Evolutionary conservation across 2,113 vertebrate genomes (phyloP).

Genomic region (Bos indicus): DNA sequence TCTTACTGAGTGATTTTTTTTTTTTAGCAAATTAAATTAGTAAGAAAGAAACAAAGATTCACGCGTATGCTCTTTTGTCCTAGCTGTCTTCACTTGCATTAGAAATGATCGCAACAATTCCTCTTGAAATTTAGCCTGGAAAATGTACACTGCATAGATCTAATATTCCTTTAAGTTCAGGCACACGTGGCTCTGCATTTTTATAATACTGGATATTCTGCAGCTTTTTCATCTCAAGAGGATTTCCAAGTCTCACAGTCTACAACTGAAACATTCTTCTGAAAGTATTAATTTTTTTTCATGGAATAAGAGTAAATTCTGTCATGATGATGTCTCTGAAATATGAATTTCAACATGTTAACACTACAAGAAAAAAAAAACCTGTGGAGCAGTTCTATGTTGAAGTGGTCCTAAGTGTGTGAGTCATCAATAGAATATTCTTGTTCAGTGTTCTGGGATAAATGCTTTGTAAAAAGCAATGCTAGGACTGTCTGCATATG

Average conservation of each 20-base stretch:
- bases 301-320: conserved; percentile 39
- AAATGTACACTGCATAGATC: conserved; percentile 56
- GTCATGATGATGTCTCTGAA: conserved; percentile 20
- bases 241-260: neutral
- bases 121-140: neutral
- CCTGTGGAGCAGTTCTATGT: neutral
- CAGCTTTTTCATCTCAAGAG: conserved; percentile 40
- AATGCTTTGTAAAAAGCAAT: neutral
- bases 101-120: neutral
- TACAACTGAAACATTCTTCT: conserved; percentile 18
- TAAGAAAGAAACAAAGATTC: neutral
- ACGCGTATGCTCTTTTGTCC: neutral
- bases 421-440: neutral
- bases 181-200: conserved; percentile 36
- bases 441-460: neutral
- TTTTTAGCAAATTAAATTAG: neutral
- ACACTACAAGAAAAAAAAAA: neutral
- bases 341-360: neutral
- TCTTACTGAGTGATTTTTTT: neutral
- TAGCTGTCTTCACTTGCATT: neutral
- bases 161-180: conserved; percentile 27
- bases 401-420: conserved; percentile 26
- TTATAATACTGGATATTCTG: conserved; percentile 34
- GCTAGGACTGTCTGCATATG: neutral
- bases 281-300: neutral